A percentile compares a stretch with the other conserved stretches of the same genome.
These are phyloP conservation scores for Pristionchus maxplancki DNA, from an alignment of 2,888 invertebrate genomes.

Conservation along the genomic window DNA sequence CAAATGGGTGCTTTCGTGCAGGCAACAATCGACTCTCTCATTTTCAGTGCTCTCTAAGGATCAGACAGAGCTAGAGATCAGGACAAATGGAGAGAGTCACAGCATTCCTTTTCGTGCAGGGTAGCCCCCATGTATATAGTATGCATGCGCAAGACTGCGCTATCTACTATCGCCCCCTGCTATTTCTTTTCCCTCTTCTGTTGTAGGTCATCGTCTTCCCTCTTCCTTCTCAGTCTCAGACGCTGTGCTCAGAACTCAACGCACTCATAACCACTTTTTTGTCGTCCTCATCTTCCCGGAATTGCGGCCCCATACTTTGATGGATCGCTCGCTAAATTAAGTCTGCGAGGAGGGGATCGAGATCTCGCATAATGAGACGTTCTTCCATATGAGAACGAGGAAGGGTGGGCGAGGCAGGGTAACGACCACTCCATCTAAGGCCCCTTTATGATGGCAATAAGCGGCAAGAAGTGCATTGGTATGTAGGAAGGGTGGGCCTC, in stretches of 20 bases:
- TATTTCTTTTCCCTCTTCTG: background rate
- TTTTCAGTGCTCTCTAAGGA: background rate
- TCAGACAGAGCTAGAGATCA: too few species aligned
- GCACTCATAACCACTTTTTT: background rate
- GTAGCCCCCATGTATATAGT: background rate
- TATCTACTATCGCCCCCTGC: background rate
- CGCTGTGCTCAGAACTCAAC: background rate
- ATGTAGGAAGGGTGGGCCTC: background rate
- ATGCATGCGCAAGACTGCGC: background rate
- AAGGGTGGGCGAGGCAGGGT: background rate
- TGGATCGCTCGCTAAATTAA: background rate
- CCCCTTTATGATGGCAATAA: background rate
- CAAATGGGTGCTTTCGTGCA: background rate
- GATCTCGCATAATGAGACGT: constrained; percentile 18
- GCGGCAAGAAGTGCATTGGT: background rate
- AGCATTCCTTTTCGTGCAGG: too few species aligned
- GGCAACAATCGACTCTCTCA: background rate
- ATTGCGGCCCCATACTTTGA: background rate
- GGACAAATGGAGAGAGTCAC: background rate
- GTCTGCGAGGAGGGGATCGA: background rate
- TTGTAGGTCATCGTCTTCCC: background rate
- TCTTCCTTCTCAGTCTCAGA: background rate
- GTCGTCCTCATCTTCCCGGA: background rate
- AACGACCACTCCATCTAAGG: background rate
- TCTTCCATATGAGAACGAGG: background rate